A percentile compares a stretch with the other conserved stretches of the same genome.
Evolutionary conservation across 37 sponge, comb jelly and placozoan genomes (phyloP).

Genomic region (Tethya wilhelma): DNA sequence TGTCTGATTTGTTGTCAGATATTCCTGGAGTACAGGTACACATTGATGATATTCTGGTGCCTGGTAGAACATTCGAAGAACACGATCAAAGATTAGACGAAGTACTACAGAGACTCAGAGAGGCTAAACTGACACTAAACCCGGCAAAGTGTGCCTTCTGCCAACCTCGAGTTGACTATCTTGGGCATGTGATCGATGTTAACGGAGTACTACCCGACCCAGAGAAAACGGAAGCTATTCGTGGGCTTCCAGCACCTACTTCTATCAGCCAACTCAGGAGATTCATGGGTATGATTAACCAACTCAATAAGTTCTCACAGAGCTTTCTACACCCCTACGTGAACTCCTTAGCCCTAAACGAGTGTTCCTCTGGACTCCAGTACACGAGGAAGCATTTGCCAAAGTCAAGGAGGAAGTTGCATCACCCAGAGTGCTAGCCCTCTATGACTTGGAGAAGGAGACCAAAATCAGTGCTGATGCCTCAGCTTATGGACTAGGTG

Average conservation of each 20-base stretch:
- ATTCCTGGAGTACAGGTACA: slow-evolving; percentile 30
- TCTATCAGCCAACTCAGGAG: slow-evolving; percentile 14
- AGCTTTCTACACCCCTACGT: slow-evolving; percentile 42
- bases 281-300: slow-evolving; percentile 63
- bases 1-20: slow-evolving; percentile 31
- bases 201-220: slow-evolving; percentile 54
- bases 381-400: slow-evolving; percentile 27
- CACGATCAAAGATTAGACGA: slow-evolving; percentile 27
- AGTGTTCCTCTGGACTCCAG: slow-evolving; percentile 23
- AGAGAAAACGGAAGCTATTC: slow-evolving; percentile 41
- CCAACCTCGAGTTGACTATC: slow-evolving; percentile 8
- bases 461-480: slow-evolving; percentile 53
- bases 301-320: slow-evolving; percentile 51
- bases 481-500: slow-evolving; percentile 47
- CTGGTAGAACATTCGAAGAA: slow-evolving; percentile 25
- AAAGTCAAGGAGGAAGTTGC: slow-evolving; percentile 36
- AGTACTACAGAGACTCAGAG: slow-evolving; percentile 37
- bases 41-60: slow-evolving; percentile 53
- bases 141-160: slow-evolving; percentile 41
- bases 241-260: slow-evolving; percentile 14
- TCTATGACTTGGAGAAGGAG: slow-evolving; percentile 46
- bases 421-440: slow-evolving; percentile 26
- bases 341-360: slow-evolving; percentile 38
- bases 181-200: slow-evolving; percentile 41
- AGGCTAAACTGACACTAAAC: slow-evolving; percentile 46